Conservation (phyloP, 35 echinoderm and acorn worm genomes). For the Apostichopus japonicus region DNA sequence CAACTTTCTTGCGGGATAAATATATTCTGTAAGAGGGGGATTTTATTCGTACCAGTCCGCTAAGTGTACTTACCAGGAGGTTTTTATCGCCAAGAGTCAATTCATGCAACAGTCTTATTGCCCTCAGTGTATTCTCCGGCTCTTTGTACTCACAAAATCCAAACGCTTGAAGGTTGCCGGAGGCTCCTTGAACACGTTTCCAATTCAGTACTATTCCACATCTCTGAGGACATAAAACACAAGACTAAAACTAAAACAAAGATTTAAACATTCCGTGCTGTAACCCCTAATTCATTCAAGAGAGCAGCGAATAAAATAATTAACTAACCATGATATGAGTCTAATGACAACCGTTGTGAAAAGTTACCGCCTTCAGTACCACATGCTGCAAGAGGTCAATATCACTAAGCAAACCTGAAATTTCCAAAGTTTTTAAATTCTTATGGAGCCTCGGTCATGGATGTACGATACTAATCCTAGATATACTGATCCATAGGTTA, state of each 20-base stretch:
- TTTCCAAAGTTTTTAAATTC: too few species aligned
- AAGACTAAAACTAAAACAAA: neutral
- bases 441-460: too few species aligned
- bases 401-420: too few species aligned
- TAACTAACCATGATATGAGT: too few species aligned
- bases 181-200: conserved; percentile 97
- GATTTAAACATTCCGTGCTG: neutral
- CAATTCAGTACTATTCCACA: conserved; percentile 88
- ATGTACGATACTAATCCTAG: too few species aligned
- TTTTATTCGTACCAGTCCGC: too few species aligned
- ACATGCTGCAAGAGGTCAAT: neutral
- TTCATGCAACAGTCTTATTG: conserved; percentile 95
- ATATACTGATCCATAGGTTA: too few species aligned
- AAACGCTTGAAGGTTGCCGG: conserved; percentile 97
- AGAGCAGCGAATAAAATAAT: too few species aligned
- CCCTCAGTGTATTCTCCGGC: conserved; percentile 81
- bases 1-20: too few species aligned
- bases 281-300: too few species aligned
- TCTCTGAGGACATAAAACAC: conserved; percentile 54
- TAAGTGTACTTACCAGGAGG: conserved; percentile 75
- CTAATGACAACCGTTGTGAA: neutral
- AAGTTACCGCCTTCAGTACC: neutral
- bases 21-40: too few species aligned
- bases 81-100: conserved; percentile 92
- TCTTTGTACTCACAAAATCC: conserved; percentile 98